Evolutionary conservation across 2,113 vertebrate genomes (phyloP), one percentile per base, ranked within the genome.

Genomic region (Tretioscincus oriximinensis): DNA sequence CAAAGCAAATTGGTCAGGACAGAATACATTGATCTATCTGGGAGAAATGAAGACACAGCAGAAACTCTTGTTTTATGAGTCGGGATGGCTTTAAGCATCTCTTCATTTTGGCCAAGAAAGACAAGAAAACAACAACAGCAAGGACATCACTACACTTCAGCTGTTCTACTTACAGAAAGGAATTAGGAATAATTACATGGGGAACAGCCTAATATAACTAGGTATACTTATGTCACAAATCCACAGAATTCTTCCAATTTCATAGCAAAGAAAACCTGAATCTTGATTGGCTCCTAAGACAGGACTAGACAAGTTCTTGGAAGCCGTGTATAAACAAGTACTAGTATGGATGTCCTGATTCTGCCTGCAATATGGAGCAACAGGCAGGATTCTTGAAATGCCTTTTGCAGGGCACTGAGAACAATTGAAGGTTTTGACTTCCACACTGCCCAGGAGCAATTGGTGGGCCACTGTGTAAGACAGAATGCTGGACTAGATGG

Each of bases 41-140:
- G 73, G 89, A 73, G 87, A 92, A 92, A 90, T 81, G 84, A 93
- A 92, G 89, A 90, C 9, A 9, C 90, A 87, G 88, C 89, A 90
- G 81, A 92, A 90, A 86, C 75, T 81, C 66, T 63, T 65, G 75
- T 81, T 79, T 85, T 87, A n/a, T 1, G 64, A 76, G 82, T 9
- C 80, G 63, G 5, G 0, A 51, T 86, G 86, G 86, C 80, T 49
- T 73, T 77, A 78, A 68, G 65, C 73, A 31, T 76, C 67, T 63
- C 54, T 79, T 75, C 65, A 3, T 70, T 70, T 77, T 75, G 76
- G 68, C 1, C 41, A 26, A 71, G 76, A 1, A 0, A 73, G 77
- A 21, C 47, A 72, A 45, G 66, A 73, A 65, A 22, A 5, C 0
- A 7, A 54, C 7, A 49, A 82, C 45, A 85, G 20, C 78, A 89